Conservation (phyloP, 2,797 vertebrate genomes). For the Morus bassanus region DNA sequence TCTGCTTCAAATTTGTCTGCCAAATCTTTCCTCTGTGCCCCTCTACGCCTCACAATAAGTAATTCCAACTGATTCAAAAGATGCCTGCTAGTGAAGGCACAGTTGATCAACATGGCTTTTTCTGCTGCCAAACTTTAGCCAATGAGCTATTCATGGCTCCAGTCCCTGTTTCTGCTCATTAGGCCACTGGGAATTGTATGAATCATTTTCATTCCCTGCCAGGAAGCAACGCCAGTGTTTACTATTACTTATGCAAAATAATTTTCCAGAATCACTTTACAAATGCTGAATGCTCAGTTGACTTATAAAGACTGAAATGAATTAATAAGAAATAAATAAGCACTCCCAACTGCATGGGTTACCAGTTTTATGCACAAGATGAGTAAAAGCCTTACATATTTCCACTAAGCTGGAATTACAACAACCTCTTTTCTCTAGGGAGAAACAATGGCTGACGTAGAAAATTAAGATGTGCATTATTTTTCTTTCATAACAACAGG, state of each 20-base stretch:
- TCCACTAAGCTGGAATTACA: slow-evolving; percentile 72
- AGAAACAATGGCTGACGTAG: slow-evolving; percentile 35
- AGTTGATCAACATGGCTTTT: slow-evolving; percentile 52
- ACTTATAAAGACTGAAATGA: slow-evolving; percentile 73
- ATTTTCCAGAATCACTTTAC: slow-evolving; percentile 77
- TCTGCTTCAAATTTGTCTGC: neutral
- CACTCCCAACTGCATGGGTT: slow-evolving; percentile 69
- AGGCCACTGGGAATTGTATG: slow-evolving; percentile 68
- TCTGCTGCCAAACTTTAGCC: slow-evolving; percentile 42
- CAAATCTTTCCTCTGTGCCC: neutral
- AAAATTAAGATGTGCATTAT: slow-evolving; percentile 68
- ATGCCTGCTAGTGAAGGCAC: slow-evolving; percentile 38
- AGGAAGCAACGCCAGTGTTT: slow-evolving; percentile 71
- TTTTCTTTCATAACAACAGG: slow-evolving; percentile 48
- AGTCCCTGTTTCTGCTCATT: slow-evolving; percentile 60
- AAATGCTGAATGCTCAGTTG: slow-evolving; percentile 73
- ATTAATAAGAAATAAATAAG: slow-evolving; percentile 77
- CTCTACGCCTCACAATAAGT: slow-evolving; percentile 28
- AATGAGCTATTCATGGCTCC: slow-evolving; percentile 46
- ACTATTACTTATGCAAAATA: slow-evolving; percentile 77
- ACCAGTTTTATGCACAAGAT: slow-evolving; percentile 70
- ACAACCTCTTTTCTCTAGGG: slow-evolving; percentile 49
- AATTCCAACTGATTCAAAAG: slow-evolving; percentile 31
- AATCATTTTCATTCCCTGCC: slow-evolving; percentile 70
- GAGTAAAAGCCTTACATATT: slow-evolving; percentile 65